Evolutionary conservation across 2,888 invertebrate genomes (phyloP), one percentile per base, ranked within the genome.

Genomic region (Himalopsyche japonica): DNA sequence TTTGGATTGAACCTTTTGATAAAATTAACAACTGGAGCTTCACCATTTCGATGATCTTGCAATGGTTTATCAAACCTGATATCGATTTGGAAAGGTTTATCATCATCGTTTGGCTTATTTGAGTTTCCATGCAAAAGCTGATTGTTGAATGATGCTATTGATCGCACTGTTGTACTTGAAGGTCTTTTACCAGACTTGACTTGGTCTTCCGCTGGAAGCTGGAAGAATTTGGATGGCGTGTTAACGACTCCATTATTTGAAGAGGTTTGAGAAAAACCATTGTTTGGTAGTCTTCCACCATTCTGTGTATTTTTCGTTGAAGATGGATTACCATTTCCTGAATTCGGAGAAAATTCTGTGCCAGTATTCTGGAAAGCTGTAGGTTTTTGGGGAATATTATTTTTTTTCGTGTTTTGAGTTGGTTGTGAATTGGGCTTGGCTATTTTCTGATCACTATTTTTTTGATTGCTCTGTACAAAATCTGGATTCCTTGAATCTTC

Each of bases 1-100:
- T 90, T 91, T 0, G 92, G 92, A 76, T 92, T 91, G 87, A 92
- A 92, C 4, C 92, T 90, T 85, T 91, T 92, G 27, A 92, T 92
- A 87, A 92, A 92, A 37, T 90, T 90, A 78, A 90, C 89, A 0
- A 92, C 91, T 20, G 84, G 20, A 0, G 90, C 89, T 77, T 91
- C 91, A 18, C 86, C 82, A 80, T 88, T 87, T 1, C 88, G 86
- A 10, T 88, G 87, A 82, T 88, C 89, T 87, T 87, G 89, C 89
- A 87, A 88, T n/a, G 88, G 24, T 70, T 30, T 70, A 24, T 70
- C 70, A 5, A 89, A 89, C 0, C 89, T 85, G n/a, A 90, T 90
- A 86, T 24, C 89, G 81, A 0, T 91, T 91, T 4, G 91, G 91
- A 1, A 88, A 87, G 10, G 91, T 87, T 81, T 49, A 57, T 84